Conservation (phyloP, 2,888 invertebrate species). For the Caenorhabditis afra region DNA sequence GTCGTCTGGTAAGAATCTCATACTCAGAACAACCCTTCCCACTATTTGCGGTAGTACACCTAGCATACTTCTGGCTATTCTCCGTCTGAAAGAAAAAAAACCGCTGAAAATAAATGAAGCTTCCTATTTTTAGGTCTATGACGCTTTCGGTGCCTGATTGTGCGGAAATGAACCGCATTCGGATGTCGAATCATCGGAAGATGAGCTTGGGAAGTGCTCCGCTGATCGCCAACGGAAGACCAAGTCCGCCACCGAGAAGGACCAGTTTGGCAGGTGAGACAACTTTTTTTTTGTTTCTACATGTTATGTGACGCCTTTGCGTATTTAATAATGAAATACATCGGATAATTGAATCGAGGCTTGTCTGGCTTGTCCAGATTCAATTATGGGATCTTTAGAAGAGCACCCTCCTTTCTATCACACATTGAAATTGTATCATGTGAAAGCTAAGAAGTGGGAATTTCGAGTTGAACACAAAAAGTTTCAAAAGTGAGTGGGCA, state of each 20-base stretch:
- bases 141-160: constrained; percentile 69
- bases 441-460: background rate
- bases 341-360: constrained; percentile 31
- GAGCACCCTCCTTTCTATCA: constrained; percentile 13
- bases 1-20: too few species aligned
- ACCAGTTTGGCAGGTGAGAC: constrained; percentile 66
- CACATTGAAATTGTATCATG: constrained; percentile 6
- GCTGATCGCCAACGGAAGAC: constrained; percentile 62
- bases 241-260: constrained; percentile 64
- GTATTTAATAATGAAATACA: constrained; percentile 23
- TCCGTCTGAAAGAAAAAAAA: constrained; percentile 9
- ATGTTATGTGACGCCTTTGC: background rate
- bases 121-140: constrained; percentile 61
- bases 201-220: constrained; percentile 68
- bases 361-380: constrained; percentile 40
- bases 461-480: too few species aligned
- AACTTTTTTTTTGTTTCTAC: background rate
- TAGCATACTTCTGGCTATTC: background rate
- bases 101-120: constrained; percentile 5
- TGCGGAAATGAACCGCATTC: constrained; percentile 62
- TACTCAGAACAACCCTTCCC: too few species aligned
- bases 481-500: too few species aligned
- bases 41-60: background rate
- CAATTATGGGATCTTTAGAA: constrained; percentile 43
- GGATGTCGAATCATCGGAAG: constrained; percentile 63